phyloP scores from a whole-genome alignment of 2,113 vertebrate genomes.

The Grallaria varia region DNA sequence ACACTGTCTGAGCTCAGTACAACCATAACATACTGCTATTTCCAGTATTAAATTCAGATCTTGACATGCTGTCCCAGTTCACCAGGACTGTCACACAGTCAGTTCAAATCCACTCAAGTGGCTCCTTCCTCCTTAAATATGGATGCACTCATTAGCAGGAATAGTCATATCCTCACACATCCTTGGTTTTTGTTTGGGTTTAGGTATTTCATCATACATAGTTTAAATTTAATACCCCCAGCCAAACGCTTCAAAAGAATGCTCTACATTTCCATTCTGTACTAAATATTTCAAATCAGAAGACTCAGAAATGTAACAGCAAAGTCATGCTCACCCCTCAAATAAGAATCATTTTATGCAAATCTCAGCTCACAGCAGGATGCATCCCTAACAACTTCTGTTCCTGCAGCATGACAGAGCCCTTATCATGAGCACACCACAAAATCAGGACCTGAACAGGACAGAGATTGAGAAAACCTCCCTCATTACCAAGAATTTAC shows the following conservation, averaged over 20 bases:
- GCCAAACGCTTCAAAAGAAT: not conserved
- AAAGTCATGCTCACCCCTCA: not conserved
- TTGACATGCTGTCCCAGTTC: not conserved
- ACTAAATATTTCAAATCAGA: not conserved
- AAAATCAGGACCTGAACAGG: not conserved
- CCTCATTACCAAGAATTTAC: not conserved
- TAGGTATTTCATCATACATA: not conserved
- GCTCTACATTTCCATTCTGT: not conserved
- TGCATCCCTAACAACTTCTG: not conserved
- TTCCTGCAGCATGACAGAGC: not conserved
- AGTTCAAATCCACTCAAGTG: not conserved
- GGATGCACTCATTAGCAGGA: not conserved
- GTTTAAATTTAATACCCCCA: not conserved
- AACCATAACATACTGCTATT: not conserved
- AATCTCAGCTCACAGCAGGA: constrained; percentile 13
- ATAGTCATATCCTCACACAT: not conserved
- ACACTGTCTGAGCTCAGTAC: not conserved
- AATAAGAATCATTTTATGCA: not conserved
- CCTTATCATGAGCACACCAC: not conserved
- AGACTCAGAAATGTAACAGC: not conserved
- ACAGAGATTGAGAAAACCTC: not conserved
- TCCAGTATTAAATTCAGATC: not conserved
- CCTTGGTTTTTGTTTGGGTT: not conserved
- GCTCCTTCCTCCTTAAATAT: not conserved
- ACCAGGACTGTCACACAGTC: not conserved